Evolutionary conservation across 2,113 vertebrate genomes (phyloP), one percentile per base, ranked within the genome.

Genomic region (Petrocephalus microphthalmus): DNA sequence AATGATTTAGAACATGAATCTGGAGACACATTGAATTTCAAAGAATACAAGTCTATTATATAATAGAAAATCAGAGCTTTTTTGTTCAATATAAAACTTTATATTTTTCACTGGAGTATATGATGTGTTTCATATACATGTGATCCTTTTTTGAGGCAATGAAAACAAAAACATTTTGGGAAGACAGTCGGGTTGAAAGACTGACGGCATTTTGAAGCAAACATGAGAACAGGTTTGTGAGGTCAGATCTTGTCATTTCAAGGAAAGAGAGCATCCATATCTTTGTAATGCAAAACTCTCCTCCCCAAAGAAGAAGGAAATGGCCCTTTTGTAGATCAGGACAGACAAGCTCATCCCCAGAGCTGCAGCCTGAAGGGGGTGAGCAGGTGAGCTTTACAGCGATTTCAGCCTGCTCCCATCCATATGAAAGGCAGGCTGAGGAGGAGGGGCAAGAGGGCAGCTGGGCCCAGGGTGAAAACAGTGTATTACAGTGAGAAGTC

Each of bases 381-480:
- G 57, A 60, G 57, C 22, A 11, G 22, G 57, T 7, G 2, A 60
- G 57, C 57, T 25, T 60, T 22, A 60, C 57, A 90, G 93, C 88
- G 87, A 94, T 94, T 95, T 92, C 71, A 51, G 94, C 92, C 93
- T 90, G 88, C 94, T 93, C 88, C 86, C 42, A 93, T 96, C 95
- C 96, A 96, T 97, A 95, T 96, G 95, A 97, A 96, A 96, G 95
- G 92, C 33, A 89, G 71, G 85, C 90, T 67, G 90, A 89, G 88
- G 89, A 87, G 85, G 88, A 87, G 90, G 88, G n/a, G 78, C 89
- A 91, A 90, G 90, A 87, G 29, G 64, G 86, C 89, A 90, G 90
- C 88, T 89, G 92, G 90, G 87, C 90, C 49, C 81, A 22, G 71
- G 89, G 67, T 88, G 42, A 57, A 56, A 90, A 92, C 88, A 88